phyloP scores from a whole-genome alignment of 2,888 invertebrate genomes.

The Zygaena filipendulae region DNA sequence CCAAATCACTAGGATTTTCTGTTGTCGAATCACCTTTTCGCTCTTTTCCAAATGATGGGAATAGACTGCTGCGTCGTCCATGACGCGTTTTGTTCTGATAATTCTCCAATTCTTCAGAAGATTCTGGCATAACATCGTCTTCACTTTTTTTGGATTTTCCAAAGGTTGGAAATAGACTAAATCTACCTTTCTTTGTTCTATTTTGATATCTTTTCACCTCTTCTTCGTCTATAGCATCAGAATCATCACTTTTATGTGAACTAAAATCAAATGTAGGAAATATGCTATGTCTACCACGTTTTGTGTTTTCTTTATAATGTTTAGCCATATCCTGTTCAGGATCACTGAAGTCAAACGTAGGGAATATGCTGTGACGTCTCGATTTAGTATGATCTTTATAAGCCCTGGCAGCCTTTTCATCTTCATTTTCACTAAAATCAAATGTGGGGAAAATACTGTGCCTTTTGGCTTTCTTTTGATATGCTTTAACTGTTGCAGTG shows the following conservation, averaged over 20 bases:
- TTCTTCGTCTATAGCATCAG: slow-evolving; percentile 48
- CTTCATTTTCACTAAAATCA: slow-evolving; percentile 43
- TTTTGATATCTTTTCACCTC: slow-evolving; percentile 52
- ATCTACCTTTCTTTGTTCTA: slow-evolving; percentile 46
- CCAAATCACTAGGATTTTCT: slow-evolving; percentile 37
- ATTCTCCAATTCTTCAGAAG: slow-evolving; percentile 51
- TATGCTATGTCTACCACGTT: slow-evolving; percentile 45
- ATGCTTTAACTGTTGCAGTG: slow-evolving; percentile 27
- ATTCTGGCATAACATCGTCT: slow-evolving; percentile 48
- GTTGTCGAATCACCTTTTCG: slow-evolving; percentile 41
- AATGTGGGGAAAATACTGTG: slow-evolving; percentile 53
- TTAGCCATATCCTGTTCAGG: slow-evolving; percentile 38
- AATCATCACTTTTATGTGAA: slow-evolving; percentile 43
- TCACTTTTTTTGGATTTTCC: slow-evolving; percentile 34
- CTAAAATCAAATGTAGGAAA: slow-evolving; percentile 48
- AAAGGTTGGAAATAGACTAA: slow-evolving; percentile 54
- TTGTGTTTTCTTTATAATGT: slow-evolving; percentile 48
- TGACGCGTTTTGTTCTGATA: slow-evolving; percentile 50
- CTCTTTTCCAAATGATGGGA: slow-evolving; percentile 53
- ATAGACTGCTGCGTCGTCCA: slow-evolving; percentile 45
- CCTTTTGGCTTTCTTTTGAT: slow-evolving; percentile 42
- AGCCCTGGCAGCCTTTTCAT: slow-evolving; percentile 25
- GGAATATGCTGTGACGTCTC: slow-evolving; percentile 51
- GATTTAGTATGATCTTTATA: slow-evolving; percentile 44
- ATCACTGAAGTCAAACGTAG: slow-evolving; percentile 52